These are phyloP conservation scores for Ectropis crepuscularia DNA, from an alignment of 2,888 invertebrate species.

Conservation along the genomic window DNA sequence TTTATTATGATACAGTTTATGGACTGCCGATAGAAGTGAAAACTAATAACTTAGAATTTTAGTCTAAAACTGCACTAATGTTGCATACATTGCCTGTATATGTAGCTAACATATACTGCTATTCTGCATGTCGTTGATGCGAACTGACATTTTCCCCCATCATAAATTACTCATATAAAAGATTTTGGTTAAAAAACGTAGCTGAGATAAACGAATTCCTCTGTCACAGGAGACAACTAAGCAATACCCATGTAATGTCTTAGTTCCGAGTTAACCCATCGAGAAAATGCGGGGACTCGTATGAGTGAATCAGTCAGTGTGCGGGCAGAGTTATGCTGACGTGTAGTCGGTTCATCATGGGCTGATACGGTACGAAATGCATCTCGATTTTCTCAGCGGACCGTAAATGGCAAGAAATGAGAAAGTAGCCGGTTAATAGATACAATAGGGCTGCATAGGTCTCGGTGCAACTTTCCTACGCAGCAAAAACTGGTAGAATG, in stretches of 20 bases:
- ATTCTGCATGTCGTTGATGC: no score
- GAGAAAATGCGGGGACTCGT: conserved; percentile 19
- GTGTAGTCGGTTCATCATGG: conserved; percentile 61
- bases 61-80: no score
- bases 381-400: conserved; percentile 78
- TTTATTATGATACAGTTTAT: no score
- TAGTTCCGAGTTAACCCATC: conserved; percentile 15
- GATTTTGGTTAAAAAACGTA: background rate
- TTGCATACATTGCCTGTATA: no score
- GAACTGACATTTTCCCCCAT: background rate
- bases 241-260: conserved; percentile 20
- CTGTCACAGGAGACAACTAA: conserved; percentile 34
- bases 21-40: no score
- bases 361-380: conserved; percentile 63
- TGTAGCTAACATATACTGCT: no score
- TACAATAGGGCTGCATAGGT: conserved; percentile 82
- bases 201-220: conserved; percentile 2
- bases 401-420: conserved; percentile 81
- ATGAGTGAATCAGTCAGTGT: conserved; percentile 46
- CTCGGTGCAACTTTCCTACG: conserved; percentile 74
- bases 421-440: conserved; percentile 82
- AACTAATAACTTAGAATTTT: no score
- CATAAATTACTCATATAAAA: conserved; percentile 9
- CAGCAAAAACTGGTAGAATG: conserved; percentile 73
- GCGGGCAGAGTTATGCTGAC: conserved; percentile 58